Evolutionary conservation across 2,797 vertebrate species (phyloP), one percentile per base, ranked within the genome.

Genomic region (Mormyrops boulengeri): DNA sequence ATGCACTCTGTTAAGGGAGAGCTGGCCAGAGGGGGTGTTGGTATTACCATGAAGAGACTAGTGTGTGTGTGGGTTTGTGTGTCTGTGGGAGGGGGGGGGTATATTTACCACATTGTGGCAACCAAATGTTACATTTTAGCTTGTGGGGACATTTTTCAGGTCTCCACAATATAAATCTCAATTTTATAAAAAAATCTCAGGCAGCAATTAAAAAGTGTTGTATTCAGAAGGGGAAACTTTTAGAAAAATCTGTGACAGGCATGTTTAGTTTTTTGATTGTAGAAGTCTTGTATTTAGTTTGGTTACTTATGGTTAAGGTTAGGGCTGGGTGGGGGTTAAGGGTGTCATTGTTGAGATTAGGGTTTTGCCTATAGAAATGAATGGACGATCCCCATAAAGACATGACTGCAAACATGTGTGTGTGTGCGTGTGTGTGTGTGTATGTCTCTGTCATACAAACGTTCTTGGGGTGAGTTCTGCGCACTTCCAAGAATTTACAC

Each of bases 1-100:
- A 95, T 95, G 93, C 93, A 94, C 80, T 94, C 94, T 93, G 94
- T 95, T 95, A 94, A 94, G 92, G 92, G 88, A 93, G 91, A 90
- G 92, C 91, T 91, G 92, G 94, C 49, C 14, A 92, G 91, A 22
- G 50, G 6, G 14, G 88, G 92, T 94, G 95, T 95, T 95, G 94
- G 95, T 91, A 90, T 90, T 91, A 88, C 57, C 4, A 91, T 94
- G 95, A 95, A 95, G 95, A 94, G 93, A 92, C 89, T 92, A 92
- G 93, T 44, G 34, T 12, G 38, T 60, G 86, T 91, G 89, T 90
- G 30, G 12, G 66, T 69, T 34, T 69, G 66, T 73, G 62, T 69
- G 66, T 34, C 66, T 73, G 66, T 5, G 30, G 30, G 4, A n/a
- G n/a, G n/a, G n/a, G 4, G 66, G 3, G 1, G 4, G 22, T 12